Base-by-base conservation (phyloP, 2,888 invertebrate species). In the Coenonympha glycerion region DNA sequence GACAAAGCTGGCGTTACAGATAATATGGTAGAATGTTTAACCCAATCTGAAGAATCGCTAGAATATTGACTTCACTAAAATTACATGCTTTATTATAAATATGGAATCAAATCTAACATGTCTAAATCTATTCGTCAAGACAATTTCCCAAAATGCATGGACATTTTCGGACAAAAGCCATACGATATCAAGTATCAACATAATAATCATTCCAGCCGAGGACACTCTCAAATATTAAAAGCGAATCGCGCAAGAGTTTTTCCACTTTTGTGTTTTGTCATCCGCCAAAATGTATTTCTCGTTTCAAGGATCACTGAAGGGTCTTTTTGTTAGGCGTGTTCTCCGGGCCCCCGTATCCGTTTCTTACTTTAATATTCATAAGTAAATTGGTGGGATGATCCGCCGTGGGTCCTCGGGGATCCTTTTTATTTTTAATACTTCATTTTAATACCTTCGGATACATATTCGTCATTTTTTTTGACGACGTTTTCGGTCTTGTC, bases 281-380 rank as follows among this genome's bases (percentile, higher is more conserved):
- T 81, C 80, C 83, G 76, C 77, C 79, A 80, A 82, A 78, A 86
- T 82, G 79, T 82, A 79, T 82, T 83, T 82, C 77, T 68, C 68
- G 73, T 74, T 69, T 66, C 67, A 65, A 68, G 74, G 69, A 72
- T 68, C 75, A 69, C 63, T 69, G 66, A 67, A 76, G 64, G 63
- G 65, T 67, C 68, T 72, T 77, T 80, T 81, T 81, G 83, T 81
- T 66, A 70, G 63, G 66, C 63, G 80, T 72, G 82, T 79, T 66
- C 66, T 52, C 61, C 65, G 60, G 63, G 63, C 64, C 63, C 61
- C 64, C 64, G 60, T 62, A 60, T 60, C 61, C 63, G 65, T 71
- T 66, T 67, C 67, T 66, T 65, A 58, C 66, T 79, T 86, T 85
- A 85, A 86, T 85, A 85, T 85, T 85, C 83, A 85, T 85, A 83